Evolutionary conservation across 2,113 vertebrate species (phyloP).

Genomic region (Pseudopodoces humilis): DNA sequence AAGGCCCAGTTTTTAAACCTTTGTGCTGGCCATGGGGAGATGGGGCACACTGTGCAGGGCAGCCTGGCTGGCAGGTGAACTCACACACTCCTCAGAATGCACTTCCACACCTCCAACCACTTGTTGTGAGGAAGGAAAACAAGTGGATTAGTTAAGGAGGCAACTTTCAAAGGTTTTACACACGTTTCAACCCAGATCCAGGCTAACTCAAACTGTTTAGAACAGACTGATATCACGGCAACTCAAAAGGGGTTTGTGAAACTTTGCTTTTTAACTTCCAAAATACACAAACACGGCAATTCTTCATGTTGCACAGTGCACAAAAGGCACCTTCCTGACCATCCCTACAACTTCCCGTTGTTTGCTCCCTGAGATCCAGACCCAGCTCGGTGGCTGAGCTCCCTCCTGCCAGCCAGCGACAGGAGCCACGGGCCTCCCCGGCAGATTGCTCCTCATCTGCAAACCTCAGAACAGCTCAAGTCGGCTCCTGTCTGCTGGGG

Average conservation of each 20-base stretch:
- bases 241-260: neutral
- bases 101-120: conserved; percentile 7
- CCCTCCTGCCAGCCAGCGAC: neutral
- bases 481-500: neutral
- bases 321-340: neutral
- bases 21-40: neutral
- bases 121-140: conserved; percentile 17
- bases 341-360: neutral
- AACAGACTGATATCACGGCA: accelerated
- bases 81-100: neutral
- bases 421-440: neutral
- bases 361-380: neutral
- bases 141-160: neutral
- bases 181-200: neutral
- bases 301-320: accelerated
- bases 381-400: neutral
- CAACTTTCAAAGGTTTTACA: neutral
- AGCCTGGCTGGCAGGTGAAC: neutral
- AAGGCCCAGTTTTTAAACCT: conserved; percentile 29
- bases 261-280: neutral
- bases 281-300: accelerated
- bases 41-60: neutral
- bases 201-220: neutral
- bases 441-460: neutral
- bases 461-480: neutral